Evolutionary conservation across 2,113 vertebrate genomes (phyloP), one percentile per base, ranked within the genome.

Genomic region (Chauna torquata): DNA sequence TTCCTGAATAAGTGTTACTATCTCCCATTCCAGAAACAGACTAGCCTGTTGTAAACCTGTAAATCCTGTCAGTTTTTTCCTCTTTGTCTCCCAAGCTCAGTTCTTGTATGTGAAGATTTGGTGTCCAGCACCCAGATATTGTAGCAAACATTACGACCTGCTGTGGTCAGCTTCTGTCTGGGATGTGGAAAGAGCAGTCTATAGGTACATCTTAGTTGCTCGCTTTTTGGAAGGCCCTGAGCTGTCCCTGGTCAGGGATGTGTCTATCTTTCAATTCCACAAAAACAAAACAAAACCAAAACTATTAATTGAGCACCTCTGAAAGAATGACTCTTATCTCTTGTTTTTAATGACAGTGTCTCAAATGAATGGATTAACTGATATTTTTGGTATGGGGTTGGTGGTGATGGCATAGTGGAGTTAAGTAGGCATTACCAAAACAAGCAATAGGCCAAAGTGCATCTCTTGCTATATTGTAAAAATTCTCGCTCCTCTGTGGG

Each of bases 21-120:
- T 71, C 25, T 87, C 30, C 52, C 27, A 54, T 94, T 93, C 66
- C 50, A 88, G 55, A 55, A 86, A 34, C 38, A 66, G 57, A 75
- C 50, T 32, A 58, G 6, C 14, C 32, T 61, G 16, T 16, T 58
- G 14, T 12, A 27, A 88, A 90, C 11, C 66, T 82, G 18, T 1
- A 32, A 15, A 42, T 64, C 47, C 42, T 45, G 6, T 40, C 34
- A n/a, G 24, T 50, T 83, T 65, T 65, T 30, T 57, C 28, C 75
- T 70, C 5, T 8, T 81, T 81, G 20, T 76, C 16, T 42, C 66
- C n/a, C 23, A 25, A 42, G 18, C n/a, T 86, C 17, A 47, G 16
- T 47, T 69, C 16, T 49, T 81, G 9, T 6, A 6, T 0, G 0
- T 38, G 50, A 70, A 71, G 47, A 19, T 52, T 65, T 91, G 49